Percentiles rank a stretch among this genome's conserved stretches.
These are phyloP conservation scores for Cerceris ruficornis DNA, from an alignment of 2,888 invertebrate genomes.

Conservation along the genomic window DNA sequence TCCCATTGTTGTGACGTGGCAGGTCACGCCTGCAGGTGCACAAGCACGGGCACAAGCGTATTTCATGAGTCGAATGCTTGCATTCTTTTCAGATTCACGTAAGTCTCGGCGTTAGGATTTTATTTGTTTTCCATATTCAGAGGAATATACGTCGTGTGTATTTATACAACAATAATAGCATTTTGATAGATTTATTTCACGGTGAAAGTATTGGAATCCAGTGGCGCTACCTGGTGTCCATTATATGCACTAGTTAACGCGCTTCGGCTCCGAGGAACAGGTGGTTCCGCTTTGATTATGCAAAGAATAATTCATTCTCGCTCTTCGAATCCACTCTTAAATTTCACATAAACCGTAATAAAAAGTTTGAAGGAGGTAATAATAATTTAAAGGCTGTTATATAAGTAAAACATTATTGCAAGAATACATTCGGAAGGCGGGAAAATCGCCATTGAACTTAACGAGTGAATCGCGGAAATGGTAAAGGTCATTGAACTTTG, in stretches of 20 bases:
- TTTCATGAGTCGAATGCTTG: no score
- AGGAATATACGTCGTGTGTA: no score
- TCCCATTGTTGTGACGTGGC: conserved; percentile 36
- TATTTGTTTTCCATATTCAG: no score
- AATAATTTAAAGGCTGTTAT: no score
- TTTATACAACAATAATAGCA: no score
- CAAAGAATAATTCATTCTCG: conserved; percentile 15
- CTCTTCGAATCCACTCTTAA: background rate
- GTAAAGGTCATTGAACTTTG: no score
- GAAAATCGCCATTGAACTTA: no score
- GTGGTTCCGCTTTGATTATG: conserved; percentile 35
- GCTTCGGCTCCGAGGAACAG: conserved; percentile 8
- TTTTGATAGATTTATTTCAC: background rate
- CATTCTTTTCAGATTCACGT: no score
- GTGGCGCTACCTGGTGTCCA: conserved; percentile 45
- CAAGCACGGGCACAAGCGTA: background rate
- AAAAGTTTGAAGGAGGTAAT: background rate
- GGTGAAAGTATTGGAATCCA: conserved; percentile 19
- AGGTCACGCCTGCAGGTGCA: conserved; percentile 35
- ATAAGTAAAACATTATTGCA: no score
- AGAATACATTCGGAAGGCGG: no score
- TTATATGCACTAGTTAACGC: conserved; percentile 3
- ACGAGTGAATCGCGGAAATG: no score
- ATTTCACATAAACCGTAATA: background rate
- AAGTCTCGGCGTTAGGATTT: no score